Evolutionary conservation across 1,140 invertebrate genomes (phyloP), one percentile per base, ranked within the genome.

Genomic region (Zaprionus gabonicus): DNA sequence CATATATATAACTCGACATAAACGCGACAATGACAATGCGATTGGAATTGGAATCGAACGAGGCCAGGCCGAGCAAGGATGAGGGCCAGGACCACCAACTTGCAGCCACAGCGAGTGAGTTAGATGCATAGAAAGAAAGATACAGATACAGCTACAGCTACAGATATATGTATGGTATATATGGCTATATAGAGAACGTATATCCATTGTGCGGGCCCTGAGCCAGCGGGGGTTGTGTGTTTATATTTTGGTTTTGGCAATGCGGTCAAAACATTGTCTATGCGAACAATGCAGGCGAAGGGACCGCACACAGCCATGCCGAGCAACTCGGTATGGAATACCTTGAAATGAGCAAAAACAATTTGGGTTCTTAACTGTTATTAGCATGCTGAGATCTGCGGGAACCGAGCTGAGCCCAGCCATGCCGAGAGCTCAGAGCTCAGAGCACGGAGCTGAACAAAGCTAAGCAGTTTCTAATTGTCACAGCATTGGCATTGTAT

Each of bases 181-280:
- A 31, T 53, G 46, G 2, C 28, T 51, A 25, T 49, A 20, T 20
- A 23, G 17, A n/a, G 38, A 34, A 10, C 15, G 17, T 23, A 2
- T 20, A 20, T 10, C 56, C 13, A n/a, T 69, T 49, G 41, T 69
- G 23, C 20, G n/a, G 56, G 38, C 27, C 38, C 23, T 44, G 9
- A 34, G 9, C 31, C 31, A 34, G 56, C 57, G 55, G 49, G 57
- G 25, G 36, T 64, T 55, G 56, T 71, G 25, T 71, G 36, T 59
- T 49, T 60, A 51, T 60, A 38, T 38, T 84, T 88, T 84, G 78
- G 81, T 82, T 88, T 88, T 88, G 78, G 85, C 85, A 88, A 88
- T 88, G 85, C 85, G 85, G 85, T 88, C 85, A 88, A 88, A 88
- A 88, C 85, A 88, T 88, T 88, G 85, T 90, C 85, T 55, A 57